Conservation (phyloP, 2,113 vertebrate genomes). For the Electrona antarctica region DNA sequence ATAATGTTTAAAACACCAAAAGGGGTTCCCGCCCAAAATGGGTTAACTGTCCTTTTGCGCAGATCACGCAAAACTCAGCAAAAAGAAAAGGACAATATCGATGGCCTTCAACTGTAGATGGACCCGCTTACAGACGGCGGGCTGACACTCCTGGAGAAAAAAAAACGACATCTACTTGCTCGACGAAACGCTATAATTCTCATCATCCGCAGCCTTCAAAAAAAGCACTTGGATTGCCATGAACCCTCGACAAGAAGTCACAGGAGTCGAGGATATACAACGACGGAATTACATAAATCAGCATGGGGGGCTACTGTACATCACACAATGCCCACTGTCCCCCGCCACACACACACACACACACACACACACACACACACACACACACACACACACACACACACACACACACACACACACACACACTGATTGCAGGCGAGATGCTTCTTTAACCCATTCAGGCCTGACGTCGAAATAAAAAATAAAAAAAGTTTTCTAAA, state of each 20-base stretch:
- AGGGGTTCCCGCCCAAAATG: too few species aligned
- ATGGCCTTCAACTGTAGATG: too few species aligned
- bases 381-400: neutral
- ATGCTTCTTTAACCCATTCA: constrained; percentile 64
- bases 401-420: constrained; percentile 9
- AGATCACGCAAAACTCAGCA: too few species aligned
- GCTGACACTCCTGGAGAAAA: too few species aligned
- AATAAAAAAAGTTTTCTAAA: too few species aligned
- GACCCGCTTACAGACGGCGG: too few species aligned
- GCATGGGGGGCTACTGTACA: constrained; percentile 31
- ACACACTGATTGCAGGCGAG: constrained; percentile 60
- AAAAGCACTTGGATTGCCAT: neutral
- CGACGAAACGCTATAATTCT: neutral
- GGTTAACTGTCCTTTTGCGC: too few species aligned
- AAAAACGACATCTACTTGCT: too few species aligned
- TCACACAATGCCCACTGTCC: constrained; percentile 23
- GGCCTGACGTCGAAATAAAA: too few species aligned
- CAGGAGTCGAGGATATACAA: constrained; percentile 14
- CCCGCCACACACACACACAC: neutral
- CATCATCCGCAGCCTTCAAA: neutral
- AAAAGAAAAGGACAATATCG: too few species aligned
- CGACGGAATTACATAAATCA: constrained; percentile 43
- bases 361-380: too few species aligned
- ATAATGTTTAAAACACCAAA: too few species aligned
- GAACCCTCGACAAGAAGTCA: constrained; percentile 25